Evolutionary conservation across 2,797 vertebrate genomes (phyloP).

Genomic region (Picus viridis): DNA sequence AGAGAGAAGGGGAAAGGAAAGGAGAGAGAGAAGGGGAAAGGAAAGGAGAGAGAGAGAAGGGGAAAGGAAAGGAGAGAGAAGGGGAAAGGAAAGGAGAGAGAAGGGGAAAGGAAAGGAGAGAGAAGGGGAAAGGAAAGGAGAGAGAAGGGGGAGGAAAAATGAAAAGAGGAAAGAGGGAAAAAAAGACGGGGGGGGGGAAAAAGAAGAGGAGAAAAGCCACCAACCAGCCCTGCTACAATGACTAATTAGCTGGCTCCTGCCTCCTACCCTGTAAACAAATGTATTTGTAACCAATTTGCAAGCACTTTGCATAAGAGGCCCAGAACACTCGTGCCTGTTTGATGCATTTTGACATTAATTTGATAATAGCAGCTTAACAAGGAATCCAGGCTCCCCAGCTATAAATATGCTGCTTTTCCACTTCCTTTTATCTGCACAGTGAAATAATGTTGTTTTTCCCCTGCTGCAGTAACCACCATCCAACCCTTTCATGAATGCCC

Average conservation of each 20-base stretch:
- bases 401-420: slow-evolving; percentile 64
- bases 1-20: neutral
- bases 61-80: neutral
- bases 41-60: neutral
- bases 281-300: slow-evolving; percentile 73
- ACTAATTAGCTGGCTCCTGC: slow-evolving; percentile 69
- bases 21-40: neutral
- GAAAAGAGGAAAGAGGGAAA: neutral
- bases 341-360: slow-evolving; percentile 76
- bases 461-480: slow-evolving; percentile 70
- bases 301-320: slow-evolving; percentile 69
- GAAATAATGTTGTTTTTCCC: slow-evolving; percentile 72
- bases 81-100: neutral
- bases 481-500: slow-evolving; percentile 66
- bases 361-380: slow-evolving; percentile 71
- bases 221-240: slow-evolving; percentile 59
- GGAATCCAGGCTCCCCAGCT: slow-evolving; percentile 69
- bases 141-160: neutral
- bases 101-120: neutral
- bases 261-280: slow-evolving; percentile 70
- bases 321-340: slow-evolving; percentile 70
- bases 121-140: neutral
- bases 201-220: neutral
- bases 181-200: neutral
- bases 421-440: slow-evolving; percentile 74